A percentile compares a stretch with the other conserved stretches of the same genome.
phyloP scores from a whole-genome alignment of 2,113 vertebrate genomes.

The Pelecanus crispus region DNA sequence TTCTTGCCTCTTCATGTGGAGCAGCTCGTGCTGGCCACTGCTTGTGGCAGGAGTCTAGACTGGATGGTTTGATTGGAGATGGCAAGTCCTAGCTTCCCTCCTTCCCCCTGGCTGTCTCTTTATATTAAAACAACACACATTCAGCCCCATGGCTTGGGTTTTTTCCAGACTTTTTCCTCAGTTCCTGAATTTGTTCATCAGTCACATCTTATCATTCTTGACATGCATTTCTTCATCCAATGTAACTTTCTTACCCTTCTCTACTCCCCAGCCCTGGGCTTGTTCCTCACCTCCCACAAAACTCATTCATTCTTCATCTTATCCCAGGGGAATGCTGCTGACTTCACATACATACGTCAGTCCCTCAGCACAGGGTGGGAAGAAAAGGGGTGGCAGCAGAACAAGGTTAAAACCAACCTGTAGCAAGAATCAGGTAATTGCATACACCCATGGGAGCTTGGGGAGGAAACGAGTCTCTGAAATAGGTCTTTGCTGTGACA shows the following conservation, averaged over 20 bases:
- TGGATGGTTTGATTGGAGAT: not conserved
- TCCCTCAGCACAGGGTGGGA: not conserved
- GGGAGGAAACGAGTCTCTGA: not conserved
- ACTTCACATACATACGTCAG: not conserved
- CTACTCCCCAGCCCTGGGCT: not conserved
- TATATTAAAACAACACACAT: not conserved
- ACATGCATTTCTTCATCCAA: not conserved
- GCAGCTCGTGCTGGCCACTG: not conserved
- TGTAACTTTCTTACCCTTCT: not conserved
- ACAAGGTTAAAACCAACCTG: not conserved
- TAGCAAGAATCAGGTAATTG: not conserved
- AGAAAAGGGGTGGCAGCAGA: not conserved
- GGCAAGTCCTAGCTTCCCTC: not conserved
- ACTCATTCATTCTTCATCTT: not conserved
- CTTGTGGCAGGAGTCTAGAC: not conserved
- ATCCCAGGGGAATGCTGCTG: not conserved
- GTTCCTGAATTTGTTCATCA: not conserved
- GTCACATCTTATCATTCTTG: not conserved
- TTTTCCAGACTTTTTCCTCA: not conserved
- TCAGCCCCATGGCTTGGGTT: not conserved
- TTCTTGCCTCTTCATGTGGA: not conserved
- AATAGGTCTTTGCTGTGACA: not conserved
- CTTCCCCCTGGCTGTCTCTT: not conserved
- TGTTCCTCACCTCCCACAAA: not conserved
- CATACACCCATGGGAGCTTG: not conserved